Percentiles rank a stretch among this genome's conserved stretches.
These are phyloP conservation scores for Arion vulgaris DNA, from an alignment of 1,140 invertebrate species.

Conservation along the genomic window DNA sequence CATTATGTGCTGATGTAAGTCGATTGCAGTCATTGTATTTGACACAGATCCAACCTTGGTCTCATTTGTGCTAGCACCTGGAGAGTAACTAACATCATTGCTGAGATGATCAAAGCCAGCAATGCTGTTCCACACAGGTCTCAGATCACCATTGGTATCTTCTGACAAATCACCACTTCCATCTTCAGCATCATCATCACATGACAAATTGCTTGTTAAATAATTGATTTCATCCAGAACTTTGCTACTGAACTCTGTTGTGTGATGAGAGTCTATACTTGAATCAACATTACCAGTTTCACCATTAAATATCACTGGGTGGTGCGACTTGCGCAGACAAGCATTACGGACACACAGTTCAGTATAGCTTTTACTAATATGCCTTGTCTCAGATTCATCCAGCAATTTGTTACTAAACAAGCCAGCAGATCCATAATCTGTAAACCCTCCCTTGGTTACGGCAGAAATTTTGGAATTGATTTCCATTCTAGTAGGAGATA, in stretches of 20 bases:
- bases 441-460: not conserved
- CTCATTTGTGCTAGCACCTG: not conserved
- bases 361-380: not conserved
- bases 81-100: not conserved
- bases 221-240: not conserved
- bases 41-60: not conserved
- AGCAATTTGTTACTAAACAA: not conserved
- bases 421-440: not conserved
- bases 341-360: not conserved
- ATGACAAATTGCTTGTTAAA: not conserved
- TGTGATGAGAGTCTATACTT: not conserved
- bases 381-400: not conserved
- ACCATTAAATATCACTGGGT: not conserved
- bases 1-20: not conserved
- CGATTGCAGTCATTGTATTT: not conserved
- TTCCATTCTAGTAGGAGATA: not conserved
- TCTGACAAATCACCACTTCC: not conserved
- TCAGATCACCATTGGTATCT: not conserved
- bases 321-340: not conserved
- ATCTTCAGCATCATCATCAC: not conserved
- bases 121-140: not conserved
- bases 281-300: not conserved
- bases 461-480: not conserved
- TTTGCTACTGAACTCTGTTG: not conserved
- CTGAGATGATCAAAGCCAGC: constrained; percentile 23